These are phyloP conservation scores for Heliornis fulica DNA, from an alignment of 2,113 vertebrate species.

Conservation along the genomic window DNA sequence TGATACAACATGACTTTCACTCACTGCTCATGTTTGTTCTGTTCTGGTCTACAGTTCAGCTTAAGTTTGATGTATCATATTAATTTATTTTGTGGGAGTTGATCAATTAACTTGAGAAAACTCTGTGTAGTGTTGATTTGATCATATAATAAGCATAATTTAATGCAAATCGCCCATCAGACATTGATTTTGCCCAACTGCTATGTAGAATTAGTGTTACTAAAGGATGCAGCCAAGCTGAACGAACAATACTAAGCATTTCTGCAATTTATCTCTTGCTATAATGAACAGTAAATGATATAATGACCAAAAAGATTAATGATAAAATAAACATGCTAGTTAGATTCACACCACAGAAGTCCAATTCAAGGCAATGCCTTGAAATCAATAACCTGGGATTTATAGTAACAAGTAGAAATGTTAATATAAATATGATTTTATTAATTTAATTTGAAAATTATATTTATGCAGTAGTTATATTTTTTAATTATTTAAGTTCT, in stretches of 20 bases:
- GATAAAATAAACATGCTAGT: constrained; percentile 70
- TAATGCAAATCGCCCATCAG: constrained; percentile 74
- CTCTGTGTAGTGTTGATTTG: constrained; percentile 68
- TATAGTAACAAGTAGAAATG: neutral
- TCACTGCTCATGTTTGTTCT: neutral
- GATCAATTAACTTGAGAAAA: constrained; percentile 79
- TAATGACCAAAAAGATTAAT: constrained; percentile 77
- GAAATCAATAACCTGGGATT: constrained; percentile 46
- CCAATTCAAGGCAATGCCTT: constrained; percentile 20
- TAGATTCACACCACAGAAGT: constrained; percentile 52
- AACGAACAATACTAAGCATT: constrained; percentile 76
- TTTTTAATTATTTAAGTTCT: neutral
- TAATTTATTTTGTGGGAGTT: constrained; percentile 71
- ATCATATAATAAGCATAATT: constrained; percentile 76
- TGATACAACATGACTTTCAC: neutral
- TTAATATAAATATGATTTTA: neutral
- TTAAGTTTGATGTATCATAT: constrained; percentile 68
- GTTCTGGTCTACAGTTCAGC: constrained; percentile 12
- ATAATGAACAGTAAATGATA: constrained; percentile 74
- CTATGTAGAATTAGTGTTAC: constrained; percentile 72
- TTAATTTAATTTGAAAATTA: neutral
- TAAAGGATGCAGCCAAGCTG: constrained; percentile 71
- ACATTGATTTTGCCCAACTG: constrained; percentile 77
- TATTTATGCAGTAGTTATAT: neutral
- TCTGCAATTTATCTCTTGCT: constrained; percentile 74